Conservation (phyloP, 2,113 vertebrate genomes). For the Prinia subflava region DNA sequence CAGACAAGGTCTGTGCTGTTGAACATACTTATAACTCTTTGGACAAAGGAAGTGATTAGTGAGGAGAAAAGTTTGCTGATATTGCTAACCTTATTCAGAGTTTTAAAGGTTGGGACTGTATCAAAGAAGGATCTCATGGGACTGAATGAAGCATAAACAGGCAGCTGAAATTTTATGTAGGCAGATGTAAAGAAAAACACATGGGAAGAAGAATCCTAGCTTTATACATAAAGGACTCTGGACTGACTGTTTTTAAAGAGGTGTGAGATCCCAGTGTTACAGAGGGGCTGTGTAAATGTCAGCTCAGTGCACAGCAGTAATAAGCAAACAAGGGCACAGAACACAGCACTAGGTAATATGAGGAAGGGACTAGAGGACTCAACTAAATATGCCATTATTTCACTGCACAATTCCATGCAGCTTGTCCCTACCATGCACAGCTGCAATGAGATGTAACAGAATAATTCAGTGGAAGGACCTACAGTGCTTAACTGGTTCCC, state of each 20-base stretch:
- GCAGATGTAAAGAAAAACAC: not conserved
- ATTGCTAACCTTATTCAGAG: not conserved
- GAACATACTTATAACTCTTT: not conserved
- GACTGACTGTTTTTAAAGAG: not conserved
- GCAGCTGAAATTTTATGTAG: not conserved
- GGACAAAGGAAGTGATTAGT: not conserved
- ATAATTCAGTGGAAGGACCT: not conserved
- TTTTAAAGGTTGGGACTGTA: not conserved
- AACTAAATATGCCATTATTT: not conserved
- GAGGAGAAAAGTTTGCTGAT: not conserved
- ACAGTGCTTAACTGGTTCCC: not conserved
- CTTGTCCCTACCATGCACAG: not conserved
- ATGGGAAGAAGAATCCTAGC: not conserved
- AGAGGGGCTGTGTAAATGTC: not conserved
- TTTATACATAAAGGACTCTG: not conserved
- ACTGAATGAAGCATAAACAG: not conserved
- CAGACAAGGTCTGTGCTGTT: not conserved
- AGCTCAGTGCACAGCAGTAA: not conserved
- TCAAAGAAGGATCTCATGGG: not conserved
- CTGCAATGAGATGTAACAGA: not conserved
- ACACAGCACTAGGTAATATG: not conserved
- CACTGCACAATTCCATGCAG: not conserved
- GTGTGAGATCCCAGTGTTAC: not conserved
- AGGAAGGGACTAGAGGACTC: not conserved
- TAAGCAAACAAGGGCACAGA: not conserved